These are phyloP conservation scores for Sesamia nonagrioides DNA, from an alignment of 1,140 invertebrate genomes.

Conservation along the genomic window DNA sequence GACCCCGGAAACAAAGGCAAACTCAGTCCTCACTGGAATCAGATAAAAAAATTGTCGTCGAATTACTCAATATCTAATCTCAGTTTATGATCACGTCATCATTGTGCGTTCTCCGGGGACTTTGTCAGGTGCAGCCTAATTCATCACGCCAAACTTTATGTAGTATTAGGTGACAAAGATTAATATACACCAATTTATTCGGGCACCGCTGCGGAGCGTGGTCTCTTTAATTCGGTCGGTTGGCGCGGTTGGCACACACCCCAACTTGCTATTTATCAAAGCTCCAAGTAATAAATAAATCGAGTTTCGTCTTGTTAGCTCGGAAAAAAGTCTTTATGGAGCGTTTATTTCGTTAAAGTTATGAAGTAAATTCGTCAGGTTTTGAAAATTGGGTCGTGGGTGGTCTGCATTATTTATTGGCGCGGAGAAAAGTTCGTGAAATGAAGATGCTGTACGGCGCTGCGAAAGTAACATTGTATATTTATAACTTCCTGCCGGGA, in stretches of 20 bases:
- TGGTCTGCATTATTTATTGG: conserved; percentile 27
- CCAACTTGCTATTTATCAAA: conserved; percentile 41
- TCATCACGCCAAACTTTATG: conserved; percentile 67
- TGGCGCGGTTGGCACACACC: conserved; percentile 37
- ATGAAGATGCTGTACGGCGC: conserved; percentile 15
- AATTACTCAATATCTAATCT: conserved; percentile 26
- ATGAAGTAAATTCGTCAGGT: conserved; percentile 38
- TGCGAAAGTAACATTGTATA: neutral
- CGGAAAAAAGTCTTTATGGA: conserved; percentile 37
- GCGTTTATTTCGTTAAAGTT: conserved; percentile 39
- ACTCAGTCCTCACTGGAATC: neutral
- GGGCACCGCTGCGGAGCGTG: conserved; percentile 46
- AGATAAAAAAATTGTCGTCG: conserved; percentile 11
- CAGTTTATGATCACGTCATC: conserved; percentile 21
- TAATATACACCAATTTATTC: conserved; percentile 70
- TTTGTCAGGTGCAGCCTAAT: conserved; percentile 49
- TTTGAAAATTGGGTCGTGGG: conserved; percentile 25
- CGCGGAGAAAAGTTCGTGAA: conserved; percentile 20
- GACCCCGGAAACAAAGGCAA: neutral
- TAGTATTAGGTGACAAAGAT: conserved; percentile 74
- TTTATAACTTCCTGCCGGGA: neutral
- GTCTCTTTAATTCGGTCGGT: conserved; percentile 62
- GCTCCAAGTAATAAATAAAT: conserved; percentile 45
- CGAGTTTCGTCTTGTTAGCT: conserved; percentile 35
- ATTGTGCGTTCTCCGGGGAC: neutral